Conservation (phyloP, 1,140 invertebrate genomes). For the Zaprionus gabonicus region DNA sequence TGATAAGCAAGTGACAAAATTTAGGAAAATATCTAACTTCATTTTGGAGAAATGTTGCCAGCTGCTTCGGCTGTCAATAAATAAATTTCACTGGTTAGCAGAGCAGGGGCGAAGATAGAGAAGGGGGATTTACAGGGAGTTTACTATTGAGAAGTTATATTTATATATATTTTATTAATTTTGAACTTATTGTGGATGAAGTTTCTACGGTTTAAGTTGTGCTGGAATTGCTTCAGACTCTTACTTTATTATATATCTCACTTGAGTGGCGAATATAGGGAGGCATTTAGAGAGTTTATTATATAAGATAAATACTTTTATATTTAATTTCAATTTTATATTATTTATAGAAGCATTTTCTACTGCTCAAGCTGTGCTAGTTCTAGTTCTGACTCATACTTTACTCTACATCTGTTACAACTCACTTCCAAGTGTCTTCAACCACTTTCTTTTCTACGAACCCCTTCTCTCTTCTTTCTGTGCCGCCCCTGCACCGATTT, state of each 20-base stretch:
- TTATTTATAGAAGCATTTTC: too few relatives aligned
- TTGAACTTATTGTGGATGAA: neutral
- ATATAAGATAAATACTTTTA: too few relatives aligned
- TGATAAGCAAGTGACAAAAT: slow-evolving; percentile 77
- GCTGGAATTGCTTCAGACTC: neutral
- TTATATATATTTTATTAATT: neutral
- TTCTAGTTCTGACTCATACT: too few relatives aligned
- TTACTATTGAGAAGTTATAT: neutral
- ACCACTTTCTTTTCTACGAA: slow-evolving; percentile 26
- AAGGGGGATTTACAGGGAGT: neutral
- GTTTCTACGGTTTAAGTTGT: neutral
- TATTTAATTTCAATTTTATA: too few relatives aligned
- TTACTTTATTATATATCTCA: too few relatives aligned
- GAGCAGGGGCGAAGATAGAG: slow-evolving; percentile 13
- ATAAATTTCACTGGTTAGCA: slow-evolving; percentile 59
- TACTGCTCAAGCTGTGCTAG: too few relatives aligned
- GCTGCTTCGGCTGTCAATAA: slow-evolving; percentile 58
- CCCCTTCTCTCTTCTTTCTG: slow-evolving; percentile 13
- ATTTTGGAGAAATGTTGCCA: slow-evolving; percentile 61
- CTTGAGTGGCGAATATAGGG: too few relatives aligned
- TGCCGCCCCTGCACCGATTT: slow-evolving; percentile 30
- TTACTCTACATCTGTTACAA: too few relatives aligned
- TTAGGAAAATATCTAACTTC: slow-evolving; percentile 46
- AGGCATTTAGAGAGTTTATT: too few relatives aligned
- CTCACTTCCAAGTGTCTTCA: too few relatives aligned